These are phyloP conservation scores for Mesembrinibis cayennensis DNA, from an alignment of 2,113 vertebrate species.

Conservation along the genomic window DNA sequence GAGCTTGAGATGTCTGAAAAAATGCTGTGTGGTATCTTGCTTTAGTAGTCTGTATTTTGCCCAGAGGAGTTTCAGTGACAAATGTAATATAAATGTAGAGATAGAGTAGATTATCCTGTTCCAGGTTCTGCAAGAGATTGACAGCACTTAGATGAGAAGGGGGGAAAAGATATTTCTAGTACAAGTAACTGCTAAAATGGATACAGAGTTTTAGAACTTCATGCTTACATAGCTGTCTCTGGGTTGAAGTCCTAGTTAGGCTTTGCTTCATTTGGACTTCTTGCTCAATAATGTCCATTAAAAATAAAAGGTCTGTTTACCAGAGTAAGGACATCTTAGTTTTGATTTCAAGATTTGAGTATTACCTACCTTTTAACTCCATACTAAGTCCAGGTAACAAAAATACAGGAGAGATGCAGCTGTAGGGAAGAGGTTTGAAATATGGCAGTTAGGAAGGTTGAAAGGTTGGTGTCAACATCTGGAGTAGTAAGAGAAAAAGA, in stretches of 20 bases:
- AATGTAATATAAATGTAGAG: constrained; percentile 36
- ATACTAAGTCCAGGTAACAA: fast-evolving
- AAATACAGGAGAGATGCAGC: neutral
- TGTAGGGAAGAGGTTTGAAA: neutral
- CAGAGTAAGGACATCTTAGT: too few species aligned
- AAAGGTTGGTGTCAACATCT: neutral
- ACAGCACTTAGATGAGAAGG: neutral
- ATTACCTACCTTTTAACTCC: neutral
- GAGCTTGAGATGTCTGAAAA: neutral
- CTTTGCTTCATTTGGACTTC: neutral
- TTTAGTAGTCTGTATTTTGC: constrained; percentile 15
- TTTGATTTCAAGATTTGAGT: neutral
- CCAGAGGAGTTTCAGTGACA: constrained; percentile 42
- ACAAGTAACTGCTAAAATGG: neutral
- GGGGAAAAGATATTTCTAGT: neutral
- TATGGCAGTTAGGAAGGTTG: neutral
- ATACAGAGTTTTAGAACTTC: neutral
- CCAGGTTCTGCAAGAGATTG: constrained; percentile 22
- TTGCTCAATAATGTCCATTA: neutral
- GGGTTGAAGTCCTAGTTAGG: neutral
- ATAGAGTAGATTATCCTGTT: constrained; percentile 19
- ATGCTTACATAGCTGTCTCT: neutral
- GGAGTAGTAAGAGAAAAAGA: neutral
- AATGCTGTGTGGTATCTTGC: neutral
- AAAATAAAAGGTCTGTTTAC: neutral